phyloP scores from a whole-genome alignment of 2,888 invertebrate species.

The Bombyx huttoni region DNA sequence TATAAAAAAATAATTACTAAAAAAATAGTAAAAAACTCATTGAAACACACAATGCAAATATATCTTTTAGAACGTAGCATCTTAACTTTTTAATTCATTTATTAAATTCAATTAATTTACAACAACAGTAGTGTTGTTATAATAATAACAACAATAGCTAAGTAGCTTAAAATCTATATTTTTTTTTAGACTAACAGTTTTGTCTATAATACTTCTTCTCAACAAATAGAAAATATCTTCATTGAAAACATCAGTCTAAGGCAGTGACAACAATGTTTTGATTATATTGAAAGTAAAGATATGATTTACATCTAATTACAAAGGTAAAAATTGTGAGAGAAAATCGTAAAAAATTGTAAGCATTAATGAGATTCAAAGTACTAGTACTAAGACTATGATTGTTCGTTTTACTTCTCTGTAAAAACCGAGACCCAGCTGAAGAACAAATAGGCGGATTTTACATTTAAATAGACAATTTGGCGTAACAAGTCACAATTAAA shows the following conservation, averaged over 20 bases:
- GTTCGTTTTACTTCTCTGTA: neutral
- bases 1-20: slow-evolving; percentile 27
- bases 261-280: slow-evolving; percentile 63
- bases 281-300: slow-evolving; percentile 18
- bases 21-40: slow-evolving; percentile 26
- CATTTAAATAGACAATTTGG: too few relatives aligned
- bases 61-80: slow-evolving; percentile 35
- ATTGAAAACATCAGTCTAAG: slow-evolving; percentile 67
- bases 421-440: neutral
- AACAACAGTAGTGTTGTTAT: slow-evolving; percentile 56
- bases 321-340: slow-evolving; percentile 6
- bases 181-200: slow-evolving; percentile 33
- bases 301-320: slow-evolving; percentile 5
- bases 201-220: slow-evolving; percentile 46
- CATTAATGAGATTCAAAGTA: slow-evolving; percentile 4
- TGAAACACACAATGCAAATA: slow-evolving; percentile 47
- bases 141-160: slow-evolving; percentile 57
- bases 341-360: neutral
- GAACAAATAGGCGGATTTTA: too few relatives aligned
- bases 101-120: slow-evolving; percentile 64
- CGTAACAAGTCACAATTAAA: too few relatives aligned
- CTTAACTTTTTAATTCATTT: slow-evolving; percentile 36
- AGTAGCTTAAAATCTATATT: slow-evolving; percentile 35
- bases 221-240: slow-evolving; percentile 46
- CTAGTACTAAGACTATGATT: neutral